Conservation (phyloP, 2,888 invertebrate genomes). For the Crematogaster levior region DNA sequence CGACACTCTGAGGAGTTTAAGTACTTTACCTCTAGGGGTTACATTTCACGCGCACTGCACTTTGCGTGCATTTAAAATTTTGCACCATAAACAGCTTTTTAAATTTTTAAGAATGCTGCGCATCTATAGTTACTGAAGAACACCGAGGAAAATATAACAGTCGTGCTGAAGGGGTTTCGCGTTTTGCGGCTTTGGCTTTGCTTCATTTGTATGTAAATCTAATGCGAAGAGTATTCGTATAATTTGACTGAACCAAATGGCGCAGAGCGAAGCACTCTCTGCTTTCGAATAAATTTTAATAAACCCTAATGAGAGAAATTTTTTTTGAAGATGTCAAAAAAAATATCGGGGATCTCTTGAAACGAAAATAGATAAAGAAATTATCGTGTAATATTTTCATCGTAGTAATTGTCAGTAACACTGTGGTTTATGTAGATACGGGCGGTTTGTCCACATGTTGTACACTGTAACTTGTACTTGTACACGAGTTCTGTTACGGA, state of each 20-base stretch:
- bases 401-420: neutral
- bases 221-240: neutral
- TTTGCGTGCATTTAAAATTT: slow-evolving; percentile 26
- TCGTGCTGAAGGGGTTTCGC: neutral
- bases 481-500: neutral
- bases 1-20: neutral
- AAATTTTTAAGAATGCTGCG: neutral
- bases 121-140: neutral
- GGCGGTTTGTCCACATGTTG: slow-evolving; percentile 19
- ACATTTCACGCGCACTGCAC: slow-evolving; percentile 24
- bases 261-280: neutral
- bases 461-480: slow-evolving; percentile 15
- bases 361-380: neutral
- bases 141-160: neutral
- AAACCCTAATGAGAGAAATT: neutral
- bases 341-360: too few species aligned
- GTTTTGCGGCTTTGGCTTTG: neutral
- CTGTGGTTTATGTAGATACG: neutral
- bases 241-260: neutral
- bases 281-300: neutral
- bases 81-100: neutral
- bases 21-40: neutral
- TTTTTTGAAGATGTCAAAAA: neutral
- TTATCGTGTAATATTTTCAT: neutral
- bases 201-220: slow-evolving; percentile 33